Evolutionary conservation across 2,888 invertebrate genomes (phyloP).

Genomic region (Pardosa pseudoannulata): DNA sequence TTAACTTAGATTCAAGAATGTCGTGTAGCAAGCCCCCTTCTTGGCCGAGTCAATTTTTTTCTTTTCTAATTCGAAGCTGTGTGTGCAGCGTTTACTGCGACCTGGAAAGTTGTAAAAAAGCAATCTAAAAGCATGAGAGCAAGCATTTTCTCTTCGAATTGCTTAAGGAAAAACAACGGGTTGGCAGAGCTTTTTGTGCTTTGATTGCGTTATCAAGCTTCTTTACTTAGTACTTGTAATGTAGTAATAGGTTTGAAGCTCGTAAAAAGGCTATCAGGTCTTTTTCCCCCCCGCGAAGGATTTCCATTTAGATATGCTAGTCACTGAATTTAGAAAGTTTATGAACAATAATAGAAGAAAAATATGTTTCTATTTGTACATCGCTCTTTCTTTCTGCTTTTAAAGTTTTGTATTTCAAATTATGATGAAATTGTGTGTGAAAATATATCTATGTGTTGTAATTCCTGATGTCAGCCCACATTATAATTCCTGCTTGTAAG

Average conservation of each 20-base stretch:
- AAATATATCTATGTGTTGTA: too few relatives aligned
- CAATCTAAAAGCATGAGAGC: constrained; percentile 44
- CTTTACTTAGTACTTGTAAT: constrained; percentile 3
- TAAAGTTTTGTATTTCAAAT: too few relatives aligned
- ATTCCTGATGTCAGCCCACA: too few relatives aligned
- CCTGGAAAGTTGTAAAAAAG: constrained; percentile 45
- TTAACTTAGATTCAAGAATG: constrained; percentile 62
- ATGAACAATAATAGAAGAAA: too few relatives aligned
- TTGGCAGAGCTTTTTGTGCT: constrained; percentile 6
- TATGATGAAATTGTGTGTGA: too few relatives aligned
- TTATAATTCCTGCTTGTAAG: too few relatives aligned
- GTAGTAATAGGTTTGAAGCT: constrained; percentile 21
- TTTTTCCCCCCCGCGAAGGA: neutral
- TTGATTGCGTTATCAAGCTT: constrained; percentile 16
- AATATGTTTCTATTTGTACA: too few relatives aligned
- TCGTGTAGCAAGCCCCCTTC: constrained; percentile 24
- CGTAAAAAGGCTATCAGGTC: constrained; percentile 14
- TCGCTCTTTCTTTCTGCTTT: too few relatives aligned
- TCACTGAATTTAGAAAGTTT: neutral
- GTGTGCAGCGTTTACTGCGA: constrained; percentile 52
- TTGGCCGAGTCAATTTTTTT: constrained; percentile 39
- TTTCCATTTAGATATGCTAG: constrained; percentile 3
- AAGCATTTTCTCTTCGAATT: constrained; percentile 33
- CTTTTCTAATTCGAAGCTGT: constrained; percentile 49
- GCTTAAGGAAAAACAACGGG: constrained; percentile 23